Base-by-base conservation (phyloP, 2,888 invertebrate genomes). In the Lithophane ornitopus region DNA sequence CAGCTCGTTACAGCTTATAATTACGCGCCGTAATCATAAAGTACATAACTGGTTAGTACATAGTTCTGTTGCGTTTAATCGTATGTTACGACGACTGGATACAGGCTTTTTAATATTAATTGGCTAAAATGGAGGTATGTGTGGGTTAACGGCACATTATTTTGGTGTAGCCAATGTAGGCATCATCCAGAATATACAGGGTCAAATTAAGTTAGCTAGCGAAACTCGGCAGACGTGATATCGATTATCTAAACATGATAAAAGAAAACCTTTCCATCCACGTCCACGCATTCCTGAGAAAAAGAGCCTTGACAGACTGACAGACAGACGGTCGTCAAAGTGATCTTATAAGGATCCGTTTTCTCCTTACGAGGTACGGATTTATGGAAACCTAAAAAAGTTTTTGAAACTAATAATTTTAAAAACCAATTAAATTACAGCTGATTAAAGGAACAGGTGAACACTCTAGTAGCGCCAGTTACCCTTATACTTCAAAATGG, bases 21-120 rank as follows among this genome's bases (percentile, higher is more conserved):
- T 81, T 81, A 81, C 44, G 44, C 63, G n/a, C 49, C 63, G 63
- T 59, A 65, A 65, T 63, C 58, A 39, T 44, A 41, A n/a, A 56
- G 34, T 63, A 73, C 26, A 58, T 52, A 77, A 72, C 56, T 26
- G 16, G 22, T 34, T 34, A 34, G 6, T 39, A 52, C 34, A 14
- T 41, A 46, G n/a, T 26, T 41, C 28, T 75, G 62, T 71, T 71
- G 54, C 41, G 63, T 34, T 16, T 80, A 80, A 73, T 63, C 72
- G 63, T 52, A 44, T 63, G 73, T 63, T 74, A 58, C 63, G 58
- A 58, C 39, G 63, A 28, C 6, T 73, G 49, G 56, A 12, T 80
- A 34, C 62, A 14, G 3, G 26, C 26, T 16, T 22, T 59, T 79
- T 70, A 22, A 44, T 52, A 70, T 52, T 59, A 79, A 70, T 79